Evolutionary conservation across 2,888 invertebrate species (phyloP).

Genomic region (Nasonia oneida): DNA sequence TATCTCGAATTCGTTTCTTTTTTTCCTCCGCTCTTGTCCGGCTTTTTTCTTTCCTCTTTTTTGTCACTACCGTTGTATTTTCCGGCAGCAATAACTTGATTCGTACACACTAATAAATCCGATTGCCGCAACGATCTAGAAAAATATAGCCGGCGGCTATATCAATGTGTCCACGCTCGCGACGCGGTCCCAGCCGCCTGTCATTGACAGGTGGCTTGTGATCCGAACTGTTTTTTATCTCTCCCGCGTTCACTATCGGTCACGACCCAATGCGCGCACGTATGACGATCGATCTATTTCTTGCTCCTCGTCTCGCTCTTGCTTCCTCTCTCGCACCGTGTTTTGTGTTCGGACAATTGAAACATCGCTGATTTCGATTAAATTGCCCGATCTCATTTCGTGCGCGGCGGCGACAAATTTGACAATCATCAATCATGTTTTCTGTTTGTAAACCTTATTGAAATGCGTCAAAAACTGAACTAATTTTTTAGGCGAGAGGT

Average conservation of each 20-base stretch:
- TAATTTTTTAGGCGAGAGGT: conserved; percentile 8
- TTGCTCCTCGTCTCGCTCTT: conserved; percentile 15
- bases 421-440: conserved; percentile 60
- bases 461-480: conserved; percentile 46
- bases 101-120: conserved; percentile 58
- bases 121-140: conserved; percentile 56
- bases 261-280: conserved; percentile 53
- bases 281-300: conserved; percentile 55
- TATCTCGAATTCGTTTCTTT: conserved; percentile 49
- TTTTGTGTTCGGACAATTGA: conserved; percentile 59
- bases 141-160: conserved; percentile 56
- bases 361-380: conserved; percentile 58
- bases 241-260: conserved; percentile 43
- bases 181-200: conserved; percentile 35
- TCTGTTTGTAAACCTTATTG: conserved; percentile 40
- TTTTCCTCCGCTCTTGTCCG: background rate
- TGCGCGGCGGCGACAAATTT: conserved; percentile 48
- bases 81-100: conserved; percentile 56
- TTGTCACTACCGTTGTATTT: conserved; percentile 26
- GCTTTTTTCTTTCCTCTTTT: conserved; percentile 13
- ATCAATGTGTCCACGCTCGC: conserved; percentile 9
- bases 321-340: conserved; percentile 30
- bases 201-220: conserved; percentile 60
- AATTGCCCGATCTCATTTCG: conserved; percentile 48
- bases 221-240: conserved; percentile 43